These are phyloP conservation scores for Folsomia manolachei DNA, from an alignment of 2,888 invertebrate species.

Conservation along the genomic window DNA sequence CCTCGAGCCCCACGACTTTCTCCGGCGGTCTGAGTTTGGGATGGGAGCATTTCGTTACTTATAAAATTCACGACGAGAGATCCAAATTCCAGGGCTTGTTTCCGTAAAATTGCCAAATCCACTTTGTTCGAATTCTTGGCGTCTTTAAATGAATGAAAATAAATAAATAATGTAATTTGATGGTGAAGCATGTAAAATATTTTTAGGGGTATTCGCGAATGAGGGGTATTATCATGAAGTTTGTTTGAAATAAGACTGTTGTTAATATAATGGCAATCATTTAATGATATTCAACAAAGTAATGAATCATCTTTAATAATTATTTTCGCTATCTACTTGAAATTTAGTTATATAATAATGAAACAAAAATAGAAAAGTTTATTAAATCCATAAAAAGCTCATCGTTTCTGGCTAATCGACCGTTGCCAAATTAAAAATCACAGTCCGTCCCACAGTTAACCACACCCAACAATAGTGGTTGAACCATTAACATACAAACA, in stretches of 20 bases:
- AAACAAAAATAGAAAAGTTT: not conserved
- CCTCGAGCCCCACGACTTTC: not conserved
- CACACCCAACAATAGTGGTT: not conserved
- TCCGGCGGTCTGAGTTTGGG: not conserved
- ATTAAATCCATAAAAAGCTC: not conserved
- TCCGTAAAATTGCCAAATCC: constrained; percentile 11
- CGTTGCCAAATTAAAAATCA: not conserved
- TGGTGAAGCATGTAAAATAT: too few relatives aligned
- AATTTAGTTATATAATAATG: too few relatives aligned
- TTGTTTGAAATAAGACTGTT: too few relatives aligned
- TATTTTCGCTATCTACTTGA: too few relatives aligned
- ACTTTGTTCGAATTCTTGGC: not conserved
- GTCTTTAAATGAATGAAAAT: not conserved
- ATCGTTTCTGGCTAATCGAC: not conserved
- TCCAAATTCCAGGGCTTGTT: constrained; percentile 20
- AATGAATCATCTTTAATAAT: too few relatives aligned
- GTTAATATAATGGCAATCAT: too few relatives aligned
- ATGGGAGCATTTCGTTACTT: not conserved
- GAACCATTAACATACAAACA: not conserved
- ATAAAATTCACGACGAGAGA: constrained; percentile 22
- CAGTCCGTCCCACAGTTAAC: not conserved
- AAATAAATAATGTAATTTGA: not conserved
- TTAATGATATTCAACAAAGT: too few relatives aligned
- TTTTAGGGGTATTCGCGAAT: too few relatives aligned
- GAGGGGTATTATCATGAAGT: too few relatives aligned